phyloP scores from a whole-genome alignment of 1,140 invertebrate genomes.

The Drosophila orosa region DNA sequence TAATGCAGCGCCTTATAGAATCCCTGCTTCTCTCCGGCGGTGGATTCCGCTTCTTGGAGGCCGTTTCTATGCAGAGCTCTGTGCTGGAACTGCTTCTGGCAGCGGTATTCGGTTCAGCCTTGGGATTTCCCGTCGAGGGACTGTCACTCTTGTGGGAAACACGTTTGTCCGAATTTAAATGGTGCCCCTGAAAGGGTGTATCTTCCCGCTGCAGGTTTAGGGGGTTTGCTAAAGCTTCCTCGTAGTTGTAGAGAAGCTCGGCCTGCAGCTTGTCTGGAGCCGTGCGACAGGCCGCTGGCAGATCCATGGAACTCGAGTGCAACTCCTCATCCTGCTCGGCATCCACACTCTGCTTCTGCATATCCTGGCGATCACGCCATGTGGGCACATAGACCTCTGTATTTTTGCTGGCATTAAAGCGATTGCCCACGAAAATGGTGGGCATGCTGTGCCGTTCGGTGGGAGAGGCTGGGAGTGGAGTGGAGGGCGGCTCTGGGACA shows the following conservation, averaged over 20 bases:
- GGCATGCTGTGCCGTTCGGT: slow-evolving; percentile 84
- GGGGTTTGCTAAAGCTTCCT: slow-evolving; percentile 41
- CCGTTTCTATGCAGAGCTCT: slow-evolving; percentile 70
- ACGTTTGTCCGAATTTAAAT: slow-evolving; percentile 31
- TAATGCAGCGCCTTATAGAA: slow-evolving; percentile 84
- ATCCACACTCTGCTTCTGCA: slow-evolving; percentile 78
- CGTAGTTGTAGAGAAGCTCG: slow-evolving; percentile 85
- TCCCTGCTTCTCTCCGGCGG: slow-evolving; percentile 18
- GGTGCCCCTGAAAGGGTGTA: slow-evolving; percentile 17
- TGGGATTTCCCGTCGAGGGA: slow-evolving; percentile 42
- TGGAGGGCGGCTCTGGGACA: slow-evolving; percentile 4
- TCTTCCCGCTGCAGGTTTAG: slow-evolving; percentile 84
- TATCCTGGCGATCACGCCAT: slow-evolving; percentile 83
- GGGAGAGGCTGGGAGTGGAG: slow-evolving; percentile 45
- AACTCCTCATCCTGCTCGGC: slow-evolving; percentile 56
- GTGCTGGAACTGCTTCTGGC: slow-evolving; percentile 55
- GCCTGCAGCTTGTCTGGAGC: slow-evolving; percentile 85
- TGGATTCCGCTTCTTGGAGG: not conserved
- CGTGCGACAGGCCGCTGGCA: slow-evolving; percentile 84
- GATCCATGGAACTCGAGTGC: slow-evolving; percentile 86
- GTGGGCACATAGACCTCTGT: slow-evolving; percentile 86
- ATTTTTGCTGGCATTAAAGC: slow-evolving; percentile 85
- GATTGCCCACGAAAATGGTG: slow-evolving; percentile 86
- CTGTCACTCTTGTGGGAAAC: slow-evolving; percentile 73
- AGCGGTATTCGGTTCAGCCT: slow-evolving; percentile 9